A percentile compares a stretch with the other conserved stretches of the same genome.
Evolutionary conservation across 2,113 vertebrate genomes (phyloP).

Genomic region (Ia io): DNA sequence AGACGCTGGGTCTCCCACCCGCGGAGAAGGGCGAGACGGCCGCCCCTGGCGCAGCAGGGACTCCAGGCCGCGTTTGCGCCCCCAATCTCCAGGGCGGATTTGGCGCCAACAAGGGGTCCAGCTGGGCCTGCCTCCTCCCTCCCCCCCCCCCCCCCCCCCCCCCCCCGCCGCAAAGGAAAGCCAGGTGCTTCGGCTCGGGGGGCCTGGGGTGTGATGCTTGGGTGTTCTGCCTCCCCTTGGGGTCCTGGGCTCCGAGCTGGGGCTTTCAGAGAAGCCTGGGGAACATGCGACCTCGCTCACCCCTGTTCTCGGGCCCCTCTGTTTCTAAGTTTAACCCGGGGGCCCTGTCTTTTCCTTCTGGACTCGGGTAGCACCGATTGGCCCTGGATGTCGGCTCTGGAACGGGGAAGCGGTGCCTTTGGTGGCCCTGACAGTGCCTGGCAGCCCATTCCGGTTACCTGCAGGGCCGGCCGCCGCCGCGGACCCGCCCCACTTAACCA

Average conservation of each 20-base stretch:
- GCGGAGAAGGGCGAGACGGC: background rate
- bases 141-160: background rate
- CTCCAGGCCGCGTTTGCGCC: background rate
- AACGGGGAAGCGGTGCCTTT: background rate
- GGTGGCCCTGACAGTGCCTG: accelerated
- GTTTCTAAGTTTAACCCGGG: background rate
- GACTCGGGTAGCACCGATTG: background rate
- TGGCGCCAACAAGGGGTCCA: background rate
- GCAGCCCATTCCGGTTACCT: constrained; percentile 7
- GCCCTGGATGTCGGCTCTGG: background rate
- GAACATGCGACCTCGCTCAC: background rate
- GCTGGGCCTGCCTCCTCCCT: background rate
- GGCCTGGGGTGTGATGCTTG: background rate
- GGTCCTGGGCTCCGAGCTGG: background rate
- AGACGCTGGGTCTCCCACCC: background rate
- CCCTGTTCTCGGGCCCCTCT: background rate
- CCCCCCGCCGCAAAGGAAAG: too few species aligned
- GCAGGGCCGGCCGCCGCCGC: background rate
- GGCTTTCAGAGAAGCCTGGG: background rate
- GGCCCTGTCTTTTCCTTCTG: background rate
- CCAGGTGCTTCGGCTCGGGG: background rate
- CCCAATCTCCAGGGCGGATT: background rate
- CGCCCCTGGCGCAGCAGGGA: background rate
- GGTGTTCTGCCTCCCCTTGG: background rate
- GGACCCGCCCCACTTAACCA: background rate